These are phyloP conservation scores for Oikopleura albicans DNA, from an alignment of 23 tunicate genomes.

Conservation along the genomic window DNA sequence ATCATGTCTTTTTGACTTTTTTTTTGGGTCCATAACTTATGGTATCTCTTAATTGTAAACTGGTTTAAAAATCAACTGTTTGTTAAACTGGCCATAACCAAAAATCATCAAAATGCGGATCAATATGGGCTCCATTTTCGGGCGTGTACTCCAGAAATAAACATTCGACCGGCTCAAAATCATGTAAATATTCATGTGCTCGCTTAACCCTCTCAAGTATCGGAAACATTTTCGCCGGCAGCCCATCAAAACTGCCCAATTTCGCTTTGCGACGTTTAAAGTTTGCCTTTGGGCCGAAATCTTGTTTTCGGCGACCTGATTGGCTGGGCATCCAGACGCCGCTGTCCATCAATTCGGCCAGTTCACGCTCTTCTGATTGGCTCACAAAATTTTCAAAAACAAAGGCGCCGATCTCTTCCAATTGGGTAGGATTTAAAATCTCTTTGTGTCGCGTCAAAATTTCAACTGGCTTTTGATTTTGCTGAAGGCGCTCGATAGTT, in stretches of 20 bases:
- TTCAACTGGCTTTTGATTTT: too few relatives aligned
- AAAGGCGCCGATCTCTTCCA: conserved; percentile 27
- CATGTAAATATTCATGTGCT: conserved; percentile 3
- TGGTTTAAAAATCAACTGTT: not conserved
- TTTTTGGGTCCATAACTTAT: not conserved
- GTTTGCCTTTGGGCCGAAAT: conserved; percentile 96
- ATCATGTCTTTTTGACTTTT: too few relatives aligned
- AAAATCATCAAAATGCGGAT: conserved; percentile 81
- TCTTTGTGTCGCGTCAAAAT: not conserved
- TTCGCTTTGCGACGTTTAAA: conserved; percentile 65
- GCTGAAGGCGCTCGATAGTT: not conserved
- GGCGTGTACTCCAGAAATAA: conserved; percentile 70
- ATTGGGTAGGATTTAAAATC: not conserved
- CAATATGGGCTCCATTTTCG: conserved; percentile 48
- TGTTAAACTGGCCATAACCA: conserved; percentile 79
- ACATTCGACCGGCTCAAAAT: conserved; percentile 51
- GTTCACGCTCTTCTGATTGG: conserved; percentile 23
- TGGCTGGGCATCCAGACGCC: conserved; percentile 53
- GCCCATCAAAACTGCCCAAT: conserved; percentile 33
- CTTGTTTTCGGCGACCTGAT: conserved; percentile 90
- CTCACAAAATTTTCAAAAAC: conserved; percentile 37
- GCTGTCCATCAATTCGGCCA: conserved; percentile 26
- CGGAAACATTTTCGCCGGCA: conserved; percentile 24
- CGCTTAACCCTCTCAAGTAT: conserved; percentile 10
- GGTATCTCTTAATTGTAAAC: not conserved